Conservation (phyloP, 2,888 invertebrate genomes). For the Xestia ashworthii region DNA sequence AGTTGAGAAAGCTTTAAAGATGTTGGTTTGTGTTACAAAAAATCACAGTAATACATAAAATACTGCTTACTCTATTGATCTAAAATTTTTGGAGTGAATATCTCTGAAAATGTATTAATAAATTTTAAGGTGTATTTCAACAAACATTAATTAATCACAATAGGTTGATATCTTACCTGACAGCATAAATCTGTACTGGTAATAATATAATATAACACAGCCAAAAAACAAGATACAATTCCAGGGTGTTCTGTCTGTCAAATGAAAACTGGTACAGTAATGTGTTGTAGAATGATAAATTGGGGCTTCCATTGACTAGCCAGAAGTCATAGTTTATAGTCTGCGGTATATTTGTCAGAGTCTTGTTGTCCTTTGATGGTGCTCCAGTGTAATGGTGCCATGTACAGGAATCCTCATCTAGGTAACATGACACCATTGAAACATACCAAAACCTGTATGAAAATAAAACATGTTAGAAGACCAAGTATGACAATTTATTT, state of each 20-base stretch:
- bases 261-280: constrained; percentile 99
- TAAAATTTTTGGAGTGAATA: constrained; percentile 50
- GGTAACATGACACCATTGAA: constrained; percentile 97
- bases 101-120: constrained; percentile 57
- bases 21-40: constrained; percentile 38
- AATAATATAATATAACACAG: constrained; percentile 96
- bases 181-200: constrained; percentile 97
- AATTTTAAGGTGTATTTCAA: constrained; percentile 32
- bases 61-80: constrained; percentile 57
- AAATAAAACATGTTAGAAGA: neutral
- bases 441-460: constrained; percentile 98
- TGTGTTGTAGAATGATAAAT: constrained; percentile 95
- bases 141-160: constrained; percentile 8
- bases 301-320: constrained; percentile 99
- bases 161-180: constrained; percentile 83
- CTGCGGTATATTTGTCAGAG: constrained; percentile 81
- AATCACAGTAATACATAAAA: constrained; percentile 45
- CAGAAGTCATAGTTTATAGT: constrained; percentile 95
- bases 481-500: neutral
- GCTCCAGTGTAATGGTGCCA: constrained; percentile 94
- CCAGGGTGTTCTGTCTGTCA: constrained; percentile 97
- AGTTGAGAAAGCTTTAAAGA: constrained; percentile 42
- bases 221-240: constrained; percentile 97
- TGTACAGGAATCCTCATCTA: constrained; percentile 94
- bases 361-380: constrained; percentile 80